These are phyloP conservation scores for Phyllotreta cruciferae DNA, from an alignment of 2,888 invertebrate genomes.

Conservation along the genomic window DNA sequence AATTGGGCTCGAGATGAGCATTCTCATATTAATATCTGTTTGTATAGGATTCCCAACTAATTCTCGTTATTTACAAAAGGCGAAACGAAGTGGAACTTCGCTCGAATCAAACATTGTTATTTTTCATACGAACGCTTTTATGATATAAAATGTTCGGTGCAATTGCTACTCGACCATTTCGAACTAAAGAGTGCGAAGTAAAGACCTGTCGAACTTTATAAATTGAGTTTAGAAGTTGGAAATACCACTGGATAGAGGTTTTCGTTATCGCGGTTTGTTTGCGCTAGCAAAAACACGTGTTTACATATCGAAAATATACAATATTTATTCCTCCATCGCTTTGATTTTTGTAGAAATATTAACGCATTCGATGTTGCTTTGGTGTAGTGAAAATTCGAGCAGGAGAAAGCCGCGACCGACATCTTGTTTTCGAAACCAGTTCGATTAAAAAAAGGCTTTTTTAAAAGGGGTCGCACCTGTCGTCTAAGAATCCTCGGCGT, in stretches of 20 bases:
- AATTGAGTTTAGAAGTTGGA: conserved; percentile 12
- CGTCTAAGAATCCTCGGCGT: conserved; percentile 48
- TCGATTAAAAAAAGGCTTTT: conserved; percentile 35
- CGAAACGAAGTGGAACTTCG: no score
- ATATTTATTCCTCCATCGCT: no score
- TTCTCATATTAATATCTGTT: no score
- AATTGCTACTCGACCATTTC: neutral
- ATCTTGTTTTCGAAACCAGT: conserved; percentile 37
- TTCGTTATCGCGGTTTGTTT: neutral
- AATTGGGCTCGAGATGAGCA: no score
- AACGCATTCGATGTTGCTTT: no score
- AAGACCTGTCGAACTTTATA: conserved; percentile 13
- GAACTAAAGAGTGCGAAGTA: conserved; percentile 2
- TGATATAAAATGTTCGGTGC: neutral
- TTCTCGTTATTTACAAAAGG: no score
- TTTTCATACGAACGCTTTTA: no score
- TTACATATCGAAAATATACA: conserved; percentile 1
- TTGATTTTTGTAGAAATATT: no score
- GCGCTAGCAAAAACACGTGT: conserved; percentile 1
- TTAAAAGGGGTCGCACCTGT: conserved; percentile 53
- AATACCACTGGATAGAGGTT: conserved; percentile 4
- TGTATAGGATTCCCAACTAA: no score
- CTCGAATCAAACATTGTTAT: no score
- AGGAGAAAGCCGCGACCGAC: no score
- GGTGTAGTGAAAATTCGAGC: no score